A percentile compares a stretch with the other conserved stretches of the same genome.
phyloP scores from a whole-genome alignment of 2,888 invertebrate species.

The Aphodius granarius region DNA sequence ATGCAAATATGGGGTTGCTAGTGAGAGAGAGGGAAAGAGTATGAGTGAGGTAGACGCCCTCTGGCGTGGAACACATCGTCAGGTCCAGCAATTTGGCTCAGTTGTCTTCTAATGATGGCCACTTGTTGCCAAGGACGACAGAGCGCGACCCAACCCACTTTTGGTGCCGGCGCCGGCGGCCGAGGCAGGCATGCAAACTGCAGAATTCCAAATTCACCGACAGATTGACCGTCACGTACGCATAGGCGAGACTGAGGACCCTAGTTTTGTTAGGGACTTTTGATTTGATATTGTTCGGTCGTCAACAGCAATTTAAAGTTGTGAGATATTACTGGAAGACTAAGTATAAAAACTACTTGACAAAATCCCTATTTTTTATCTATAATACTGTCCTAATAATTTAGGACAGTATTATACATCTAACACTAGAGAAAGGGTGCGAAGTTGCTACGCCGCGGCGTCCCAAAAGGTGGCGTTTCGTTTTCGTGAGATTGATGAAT shows the following conservation, averaged over 20 bases:
- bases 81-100: constrained; percentile 38
- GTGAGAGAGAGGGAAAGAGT: background rate
- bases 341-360: no score
- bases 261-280: background rate
- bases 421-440: background rate
- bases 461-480: background rate
- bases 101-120: constrained; percentile 43
- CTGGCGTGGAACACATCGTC: constrained; percentile 6
- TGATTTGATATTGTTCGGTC: background rate
- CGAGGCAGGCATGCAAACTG: background rate
- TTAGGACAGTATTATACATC: background rate
- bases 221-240: background rate
- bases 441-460: background rate
- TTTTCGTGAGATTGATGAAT: constrained; percentile 44
- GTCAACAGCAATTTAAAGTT: no score
- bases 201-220: background rate
- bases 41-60: constrained; percentile 5
- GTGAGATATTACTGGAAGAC: no score
- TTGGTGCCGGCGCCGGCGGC: background rate
- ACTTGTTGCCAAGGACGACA: constrained; percentile 39
- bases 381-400: background rate
- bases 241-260: background rate
- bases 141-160: constrained; percentile 20
- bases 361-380: no score
- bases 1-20: constrained; percentile 32